Percentiles rank a stretch among this genome's conserved stretches.
These are phyloP conservation scores for Plutella xylostella DNA, from an alignment of 2,888 invertebrate genomes.

Conservation along the genomic window DNA sequence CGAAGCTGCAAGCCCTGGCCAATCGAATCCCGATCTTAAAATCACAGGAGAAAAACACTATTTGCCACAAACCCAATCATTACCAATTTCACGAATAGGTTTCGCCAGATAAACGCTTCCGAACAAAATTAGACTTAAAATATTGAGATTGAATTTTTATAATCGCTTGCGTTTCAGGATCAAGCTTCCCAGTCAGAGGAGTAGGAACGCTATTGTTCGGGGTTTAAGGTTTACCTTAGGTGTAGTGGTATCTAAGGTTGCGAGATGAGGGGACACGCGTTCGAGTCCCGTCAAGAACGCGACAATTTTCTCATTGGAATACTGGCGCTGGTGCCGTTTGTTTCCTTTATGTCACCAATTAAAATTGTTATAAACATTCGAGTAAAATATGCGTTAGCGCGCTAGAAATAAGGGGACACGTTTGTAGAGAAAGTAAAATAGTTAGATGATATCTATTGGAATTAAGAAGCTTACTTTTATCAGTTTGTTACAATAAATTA, in stretches of 20 bases:
- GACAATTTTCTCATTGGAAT: slow-evolving; percentile 56
- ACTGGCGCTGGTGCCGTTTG: slow-evolving; percentile 43
- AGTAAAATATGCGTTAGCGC: too few relatives aligned
- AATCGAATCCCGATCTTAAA: not conserved
- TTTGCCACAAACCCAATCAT: too few relatives aligned
- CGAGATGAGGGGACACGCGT: slow-evolving; percentile 51
- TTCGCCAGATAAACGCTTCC: slow-evolving; percentile 22
- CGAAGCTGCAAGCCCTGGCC: slow-evolving; percentile 25
- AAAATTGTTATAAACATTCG: slow-evolving; percentile 37
- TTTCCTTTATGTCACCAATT: slow-evolving; percentile 53
- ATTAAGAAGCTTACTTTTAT: too few relatives aligned
- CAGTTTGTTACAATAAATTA: too few relatives aligned
- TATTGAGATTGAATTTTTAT: slow-evolving; percentile 43
- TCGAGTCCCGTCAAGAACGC: slow-evolving; percentile 36
- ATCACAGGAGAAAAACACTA: not conserved
- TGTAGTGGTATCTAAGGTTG: slow-evolving; percentile 20
- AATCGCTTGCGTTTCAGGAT: slow-evolving; percentile 45
- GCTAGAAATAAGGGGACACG: too few relatives aligned
- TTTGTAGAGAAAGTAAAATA: too few relatives aligned
- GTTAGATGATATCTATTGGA: not conserved
- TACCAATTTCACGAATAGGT: not conserved
- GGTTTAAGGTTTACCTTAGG: slow-evolving; percentile 20
- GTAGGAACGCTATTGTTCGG: fast-evolving
- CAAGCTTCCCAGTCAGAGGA: slow-evolving; percentile 19
- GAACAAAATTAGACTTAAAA: slow-evolving; percentile 55